Base-by-base conservation (phyloP, 2,888 invertebrate genomes). In the Epinotia brunnichana region DNA sequence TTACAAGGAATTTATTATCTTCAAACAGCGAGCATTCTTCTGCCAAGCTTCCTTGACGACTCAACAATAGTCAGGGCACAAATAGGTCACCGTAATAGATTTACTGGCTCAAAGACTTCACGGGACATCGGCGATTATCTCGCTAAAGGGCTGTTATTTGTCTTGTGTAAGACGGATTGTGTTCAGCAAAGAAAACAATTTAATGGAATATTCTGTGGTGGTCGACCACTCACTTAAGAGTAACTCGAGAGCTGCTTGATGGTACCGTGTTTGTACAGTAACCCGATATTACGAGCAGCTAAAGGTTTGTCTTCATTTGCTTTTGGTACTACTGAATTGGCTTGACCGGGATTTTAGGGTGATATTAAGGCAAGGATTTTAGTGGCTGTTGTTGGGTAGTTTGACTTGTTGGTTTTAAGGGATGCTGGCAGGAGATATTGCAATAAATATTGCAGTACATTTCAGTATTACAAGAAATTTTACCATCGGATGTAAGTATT, bases 201-300 rank as follows among this genome's bases (percentile, higher is more conserved):
- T 91, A 89, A 91, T 91, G 89, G 88, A 88, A 87, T 86, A 88
- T 87, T 82, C 84, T 80, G 86, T 85, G 88, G 90, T 91, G 91
- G 91, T 87, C 89, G 86, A 88, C 85, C 80, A 85, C 86, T 91
- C 92, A 92, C 92, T 92, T 91, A 92, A 87, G 82, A 86, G 92
- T 90, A 91, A 92, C 88, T 84, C 74, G 83, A 85, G 87, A 87
- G 80, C 76, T 77, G 80, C 83, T 87, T 85, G 90, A 90, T 88
- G 91, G 87, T 85, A 86, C 85, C 83, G 80, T 90, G 89, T 92
- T 90, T 90, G 83, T 81, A 77, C 74, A 78, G 92, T 85, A 92
- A 92, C 89, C 80, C 77, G 85, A 92, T 89, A 90, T 85, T 77
- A 77, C 77, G 81, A 80, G 90, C 89, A 21, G 35, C 48, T 85